Base-by-base conservation (phyloP, 2,888 invertebrate species). In the Noctua pronuba region DNA sequence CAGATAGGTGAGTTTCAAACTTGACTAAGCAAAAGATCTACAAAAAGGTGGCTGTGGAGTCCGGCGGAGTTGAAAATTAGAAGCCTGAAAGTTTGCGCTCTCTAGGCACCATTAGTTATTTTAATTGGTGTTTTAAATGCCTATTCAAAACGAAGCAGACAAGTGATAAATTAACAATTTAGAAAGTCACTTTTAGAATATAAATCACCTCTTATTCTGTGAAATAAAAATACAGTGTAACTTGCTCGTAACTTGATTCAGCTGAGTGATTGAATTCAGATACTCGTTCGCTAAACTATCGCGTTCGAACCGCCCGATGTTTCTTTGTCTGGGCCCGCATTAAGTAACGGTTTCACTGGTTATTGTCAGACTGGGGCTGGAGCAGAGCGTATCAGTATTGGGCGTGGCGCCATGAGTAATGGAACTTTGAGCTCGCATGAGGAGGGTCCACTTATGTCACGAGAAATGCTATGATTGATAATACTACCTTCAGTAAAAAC, bases 401-500 rank as follows among this genome's bases (percentile, higher is more conserved):
- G 96, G 96, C 94, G 96, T 93, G 94, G 95, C 92, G 90, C 91
- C 88, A 91, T 96, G 96, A 96, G 94, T 96, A 96, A 96, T 96
- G 96, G 96, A 94, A 94, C 92, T 95, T 93, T 91, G 94, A 94
- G 95, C 94, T 95, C 94, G 93, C 90, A 94, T 94, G 95, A 95
- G 94, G 95, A 96, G 96, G 96, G 96, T 96, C 95, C 96, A 95
- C 96, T 96, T 96, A 95, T 96, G 96, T 96, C 96, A 94, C 92
- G 89, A 92, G 93, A 92, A 94, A 95, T 94, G 92, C 92, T 95
- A 96, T 96, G 96, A 96, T 96, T 96, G 96, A 96, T 96, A 95
- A 95, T 95, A 92, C 91, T 92, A 91, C 91, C 90, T 91, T 87
- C 90, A 91, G 93, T 94, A 96, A 95, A 96, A 96, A 96, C 95